Evolutionary conservation across 2,888 invertebrate genomes (phyloP).

Genomic region (Drosophila mimetica): DNA sequence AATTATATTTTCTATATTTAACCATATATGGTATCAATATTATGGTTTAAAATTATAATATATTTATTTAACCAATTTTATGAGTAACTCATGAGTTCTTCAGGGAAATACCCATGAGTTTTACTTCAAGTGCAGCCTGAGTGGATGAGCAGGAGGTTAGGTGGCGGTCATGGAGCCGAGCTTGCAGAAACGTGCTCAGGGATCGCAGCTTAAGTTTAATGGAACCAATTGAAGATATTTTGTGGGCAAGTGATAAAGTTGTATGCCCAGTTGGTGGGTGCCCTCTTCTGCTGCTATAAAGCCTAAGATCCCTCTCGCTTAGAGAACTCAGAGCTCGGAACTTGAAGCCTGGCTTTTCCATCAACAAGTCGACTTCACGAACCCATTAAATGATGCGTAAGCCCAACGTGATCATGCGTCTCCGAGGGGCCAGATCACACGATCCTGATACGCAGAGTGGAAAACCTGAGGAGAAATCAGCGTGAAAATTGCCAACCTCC

Average conservation of each 20-base stretch:
- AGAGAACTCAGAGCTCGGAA: background rate
- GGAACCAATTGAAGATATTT: conserved; percentile 82
- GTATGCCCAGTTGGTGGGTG: conserved; percentile 71
- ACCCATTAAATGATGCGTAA: conserved; percentile 77
- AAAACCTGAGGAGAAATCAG: conserved; percentile 33
- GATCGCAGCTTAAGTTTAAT: conserved; percentile 77
- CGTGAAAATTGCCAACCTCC: conserved; percentile 45
- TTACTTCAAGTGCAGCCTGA: background rate
- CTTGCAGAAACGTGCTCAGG: conserved; percentile 56
- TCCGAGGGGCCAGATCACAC: conserved; percentile 57
- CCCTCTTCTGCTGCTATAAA: conserved; percentile 17
- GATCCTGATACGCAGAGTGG: conserved; percentile 61
- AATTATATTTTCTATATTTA: too few relatives aligned
- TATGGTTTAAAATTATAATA: too few relatives aligned
- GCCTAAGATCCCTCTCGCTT: too few relatives aligned
- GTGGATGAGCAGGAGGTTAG: conserved; percentile 1
- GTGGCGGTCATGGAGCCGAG: conserved; percentile 13
- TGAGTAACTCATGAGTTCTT: too few relatives aligned
- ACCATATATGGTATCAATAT: too few relatives aligned
- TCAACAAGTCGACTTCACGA: conserved; percentile 62
- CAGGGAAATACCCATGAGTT: rapidly evolving
- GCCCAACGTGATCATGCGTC: conserved; percentile 72
- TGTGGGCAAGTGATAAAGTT: conserved; percentile 81
- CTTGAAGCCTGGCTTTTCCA: conserved; percentile 43
- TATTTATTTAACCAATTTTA: too few relatives aligned